phyloP scores from a whole-genome alignment of 1,140 invertebrate species.

The Bombus difficillimus region DNA sequence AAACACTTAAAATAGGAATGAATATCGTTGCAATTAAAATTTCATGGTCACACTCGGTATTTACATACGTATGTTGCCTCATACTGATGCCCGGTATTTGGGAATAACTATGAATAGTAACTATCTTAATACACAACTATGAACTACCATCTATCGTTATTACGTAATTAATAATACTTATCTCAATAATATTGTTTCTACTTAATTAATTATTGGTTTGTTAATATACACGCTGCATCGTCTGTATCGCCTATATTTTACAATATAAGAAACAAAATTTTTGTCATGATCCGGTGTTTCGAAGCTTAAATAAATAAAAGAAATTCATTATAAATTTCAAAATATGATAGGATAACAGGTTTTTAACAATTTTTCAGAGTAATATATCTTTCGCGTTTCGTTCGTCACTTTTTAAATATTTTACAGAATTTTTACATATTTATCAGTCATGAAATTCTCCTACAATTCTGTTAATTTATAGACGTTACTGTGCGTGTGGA shows the following conservation, averaged over 20 bases:
- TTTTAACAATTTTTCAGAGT: too few relatives aligned
- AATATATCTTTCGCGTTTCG: neutral
- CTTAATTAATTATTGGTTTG: too few relatives aligned
- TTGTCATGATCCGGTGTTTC: too few relatives aligned
- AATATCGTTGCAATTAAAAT: neutral
- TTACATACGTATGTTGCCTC: neutral
- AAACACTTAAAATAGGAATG: constrained; percentile 24
- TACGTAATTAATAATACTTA: constrained; percentile 10
- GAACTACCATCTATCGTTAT: constrained; percentile 13
- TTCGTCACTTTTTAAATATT: neutral
- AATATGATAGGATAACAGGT: too few relatives aligned
- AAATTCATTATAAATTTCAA: too few relatives aligned
- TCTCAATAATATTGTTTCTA: neutral
- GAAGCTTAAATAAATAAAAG: too few relatives aligned
- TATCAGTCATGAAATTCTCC: neutral
- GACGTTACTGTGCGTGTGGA: neutral
- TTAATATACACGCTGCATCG: too few relatives aligned
- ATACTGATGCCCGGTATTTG: constrained; percentile 17
- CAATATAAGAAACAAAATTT: too few relatives aligned
- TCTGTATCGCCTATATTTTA: too few relatives aligned
- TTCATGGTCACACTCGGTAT: neutral
- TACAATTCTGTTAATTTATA: neutral
- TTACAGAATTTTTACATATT: neutral
- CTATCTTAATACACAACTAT: constrained; percentile 1
- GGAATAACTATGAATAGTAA: constrained; percentile 2